These are phyloP conservation scores for Drosophila guanche DNA, from an alignment of 1,140 invertebrate species.

Conservation along the genomic window DNA sequence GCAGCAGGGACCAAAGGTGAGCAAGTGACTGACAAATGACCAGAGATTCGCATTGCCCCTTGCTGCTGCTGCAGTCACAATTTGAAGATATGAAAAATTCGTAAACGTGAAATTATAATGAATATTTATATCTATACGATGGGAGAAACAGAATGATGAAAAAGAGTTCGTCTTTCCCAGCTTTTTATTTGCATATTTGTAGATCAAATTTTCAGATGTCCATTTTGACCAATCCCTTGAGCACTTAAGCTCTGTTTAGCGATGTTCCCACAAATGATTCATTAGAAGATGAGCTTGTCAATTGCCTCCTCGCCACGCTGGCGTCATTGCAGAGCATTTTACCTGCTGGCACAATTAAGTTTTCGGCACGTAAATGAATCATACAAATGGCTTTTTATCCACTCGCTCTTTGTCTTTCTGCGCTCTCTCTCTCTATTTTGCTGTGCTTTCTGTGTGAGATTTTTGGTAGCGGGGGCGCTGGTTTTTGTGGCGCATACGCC, in stretches of 20 bases:
- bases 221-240: background rate
- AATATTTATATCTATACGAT: too few species aligned
- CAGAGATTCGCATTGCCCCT: conserved; percentile 19
- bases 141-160: too few species aligned
- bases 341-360: conserved; percentile 52
- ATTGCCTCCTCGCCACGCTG: conserved; percentile 18
- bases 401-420: background rate
- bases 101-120: background rate
- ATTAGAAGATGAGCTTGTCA: conserved; percentile 1
- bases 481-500: conserved; percentile 55
- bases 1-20: conserved; percentile 45
- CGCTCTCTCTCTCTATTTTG: conserved; percentile 9
- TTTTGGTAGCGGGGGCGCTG: conserved; percentile 30
- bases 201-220: background rate
- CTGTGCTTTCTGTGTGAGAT: conserved; percentile 10
- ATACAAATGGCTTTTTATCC: conserved; percentile 49
- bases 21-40: conserved; percentile 59
- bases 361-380: conserved; percentile 72
- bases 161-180: background rate
- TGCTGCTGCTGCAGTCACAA: conserved; percentile 29
- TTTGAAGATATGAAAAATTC: conserved; percentile 15
- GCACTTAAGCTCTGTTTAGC: conserved; percentile 9
- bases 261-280: background rate
- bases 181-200: background rate
- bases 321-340: conserved; percentile 37